phyloP scores from a whole-genome alignment of 1,140 invertebrate genomes.

The Euschistus heros region DNA sequence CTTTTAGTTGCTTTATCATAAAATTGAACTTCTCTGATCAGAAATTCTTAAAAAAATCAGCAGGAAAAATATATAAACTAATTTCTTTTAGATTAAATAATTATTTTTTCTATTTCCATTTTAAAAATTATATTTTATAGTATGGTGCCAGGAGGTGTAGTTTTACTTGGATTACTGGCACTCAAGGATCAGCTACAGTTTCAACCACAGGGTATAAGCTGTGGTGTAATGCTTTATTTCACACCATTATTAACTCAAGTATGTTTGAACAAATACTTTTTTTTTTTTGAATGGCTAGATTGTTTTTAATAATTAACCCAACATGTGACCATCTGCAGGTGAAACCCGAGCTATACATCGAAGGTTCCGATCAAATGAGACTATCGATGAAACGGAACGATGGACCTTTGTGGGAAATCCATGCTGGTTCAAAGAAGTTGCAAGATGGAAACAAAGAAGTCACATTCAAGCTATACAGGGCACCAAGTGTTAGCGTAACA shows the following conservation, averaged over 20 bases:
- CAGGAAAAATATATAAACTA: no score
- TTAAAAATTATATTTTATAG: constrained; percentile 34
- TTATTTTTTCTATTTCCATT: background rate
- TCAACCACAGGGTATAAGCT: constrained; percentile 39
- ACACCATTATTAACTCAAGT: constrained; percentile 30
- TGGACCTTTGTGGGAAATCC: constrained; percentile 30
- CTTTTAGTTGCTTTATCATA: no score
- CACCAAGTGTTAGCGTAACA: constrained; percentile 28
- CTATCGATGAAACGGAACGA: constrained; percentile 31
- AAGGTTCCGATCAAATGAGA: constrained; percentile 26
- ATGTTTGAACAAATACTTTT: constrained; percentile 7
- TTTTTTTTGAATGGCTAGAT: background rate
- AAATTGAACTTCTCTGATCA: background rate
- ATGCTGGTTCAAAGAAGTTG: constrained; percentile 24
- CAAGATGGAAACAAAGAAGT: constrained; percentile 30
- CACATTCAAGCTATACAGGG: constrained; percentile 30
- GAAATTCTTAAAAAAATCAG: background rate
- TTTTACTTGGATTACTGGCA: constrained; percentile 37
- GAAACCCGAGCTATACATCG: constrained; percentile 28
- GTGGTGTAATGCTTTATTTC: constrained; percentile 34
- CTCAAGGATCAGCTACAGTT: constrained; percentile 40
- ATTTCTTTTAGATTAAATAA: background rate
- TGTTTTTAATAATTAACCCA: background rate
- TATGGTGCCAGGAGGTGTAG: constrained; percentile 36
- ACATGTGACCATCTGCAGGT: constrained; percentile 25